These are phyloP conservation scores for Sinella curviseta DNA, from an alignment of 1,140 invertebrate genomes.

Conservation along the genomic window DNA sequence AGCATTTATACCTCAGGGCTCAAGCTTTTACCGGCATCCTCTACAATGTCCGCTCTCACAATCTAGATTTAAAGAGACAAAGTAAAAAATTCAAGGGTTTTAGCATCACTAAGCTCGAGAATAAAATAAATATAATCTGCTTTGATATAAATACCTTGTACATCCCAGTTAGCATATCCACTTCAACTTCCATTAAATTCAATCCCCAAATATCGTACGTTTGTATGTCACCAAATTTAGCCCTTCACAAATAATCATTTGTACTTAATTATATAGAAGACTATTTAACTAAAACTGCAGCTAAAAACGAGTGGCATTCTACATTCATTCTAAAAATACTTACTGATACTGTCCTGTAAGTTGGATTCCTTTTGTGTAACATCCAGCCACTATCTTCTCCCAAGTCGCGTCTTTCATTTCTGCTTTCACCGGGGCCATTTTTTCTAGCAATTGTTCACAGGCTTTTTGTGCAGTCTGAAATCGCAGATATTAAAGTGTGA, in stretches of 20 bases:
- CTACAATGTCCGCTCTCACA: conserved; percentile 69
- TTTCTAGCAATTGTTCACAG: conserved; percentile 65
- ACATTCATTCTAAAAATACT: conserved; percentile 49
- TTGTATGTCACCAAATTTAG: conserved; percentile 55
- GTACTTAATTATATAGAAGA: background rate
- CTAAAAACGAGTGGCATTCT: background rate
- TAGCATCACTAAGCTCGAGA: background rate
- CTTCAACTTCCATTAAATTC: conserved; percentile 43
- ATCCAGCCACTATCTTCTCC: conserved; percentile 64
- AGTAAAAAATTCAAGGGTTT: background rate
- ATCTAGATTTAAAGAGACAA: conserved; percentile 29
- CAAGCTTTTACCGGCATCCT: conserved; percentile 74
- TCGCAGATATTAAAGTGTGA: background rate
- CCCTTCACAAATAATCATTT: conserved; percentile 17
- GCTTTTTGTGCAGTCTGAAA: conserved; percentile 66
- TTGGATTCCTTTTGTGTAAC: conserved; percentile 63
- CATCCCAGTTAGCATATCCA: conserved; percentile 53
- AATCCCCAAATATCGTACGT: conserved; percentile 49
- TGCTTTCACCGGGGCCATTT: conserved; percentile 65
- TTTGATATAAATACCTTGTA: conserved; percentile 46
- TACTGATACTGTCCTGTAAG: conserved; percentile 66
- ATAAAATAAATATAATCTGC: too few relatives aligned
- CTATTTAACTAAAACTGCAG: background rate
- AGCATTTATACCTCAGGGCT: conserved; percentile 70
- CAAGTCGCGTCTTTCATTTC: conserved; percentile 65